These are phyloP conservation scores for Phortica magna DNA, from an alignment of 2,888 invertebrate genomes.

Conservation along the genomic window DNA sequence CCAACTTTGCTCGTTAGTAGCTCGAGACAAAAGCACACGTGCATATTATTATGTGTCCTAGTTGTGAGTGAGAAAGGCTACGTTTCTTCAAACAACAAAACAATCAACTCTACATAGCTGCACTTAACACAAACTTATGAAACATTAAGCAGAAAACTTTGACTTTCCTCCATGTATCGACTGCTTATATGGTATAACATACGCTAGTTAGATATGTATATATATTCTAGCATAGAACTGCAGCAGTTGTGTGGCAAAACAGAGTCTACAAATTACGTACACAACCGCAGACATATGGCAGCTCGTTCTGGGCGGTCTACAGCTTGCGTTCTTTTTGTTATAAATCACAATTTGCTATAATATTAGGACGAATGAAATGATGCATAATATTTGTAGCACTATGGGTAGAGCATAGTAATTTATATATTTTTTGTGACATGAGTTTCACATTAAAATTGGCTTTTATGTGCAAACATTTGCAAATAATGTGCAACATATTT, in stretches of 20 bases:
- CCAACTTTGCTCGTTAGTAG: not conserved
- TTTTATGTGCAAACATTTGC: constrained; percentile 48
- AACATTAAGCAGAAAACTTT: constrained; percentile 35
- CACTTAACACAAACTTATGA: constrained; percentile 56
- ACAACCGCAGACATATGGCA: not conserved
- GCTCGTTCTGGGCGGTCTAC: too few relatives aligned
- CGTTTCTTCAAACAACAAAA: constrained; percentile 16
- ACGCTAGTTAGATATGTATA: not conserved
- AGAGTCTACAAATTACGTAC: not conserved
- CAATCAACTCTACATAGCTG: constrained; percentile 21
- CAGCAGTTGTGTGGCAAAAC: not conserved
- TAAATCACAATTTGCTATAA: not conserved
- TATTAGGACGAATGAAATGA: not conserved
- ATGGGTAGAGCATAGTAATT: constrained; percentile 46
- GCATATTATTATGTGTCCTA: too few relatives aligned
- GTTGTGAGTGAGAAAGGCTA: too few relatives aligned
- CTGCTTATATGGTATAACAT: not conserved
- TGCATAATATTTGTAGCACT: not conserved
- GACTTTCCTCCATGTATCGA: constrained; percentile 34
- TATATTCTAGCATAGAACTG: not conserved
- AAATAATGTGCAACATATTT: constrained; percentile 35
- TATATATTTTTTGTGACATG: constrained; percentile 55
- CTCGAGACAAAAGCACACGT: constrained; percentile 7
- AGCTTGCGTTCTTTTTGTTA: not conserved
- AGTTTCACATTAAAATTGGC: constrained; percentile 66